Base-by-base conservation (phyloP, 2,797 vertebrate species). In the Enteromius afrohamiltoni region DNA sequence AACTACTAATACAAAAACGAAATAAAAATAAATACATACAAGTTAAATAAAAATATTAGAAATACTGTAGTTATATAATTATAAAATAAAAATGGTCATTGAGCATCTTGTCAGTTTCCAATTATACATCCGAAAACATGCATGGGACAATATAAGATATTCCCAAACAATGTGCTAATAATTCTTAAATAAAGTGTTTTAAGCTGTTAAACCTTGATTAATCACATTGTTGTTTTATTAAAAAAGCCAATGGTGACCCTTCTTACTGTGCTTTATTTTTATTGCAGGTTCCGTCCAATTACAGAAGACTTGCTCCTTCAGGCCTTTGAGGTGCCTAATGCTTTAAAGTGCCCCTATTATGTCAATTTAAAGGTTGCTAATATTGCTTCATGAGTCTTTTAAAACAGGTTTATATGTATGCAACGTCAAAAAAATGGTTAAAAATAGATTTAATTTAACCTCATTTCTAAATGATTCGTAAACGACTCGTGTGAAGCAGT, bases 271-370 rank as follows among this genome's bases (percentile, higher is more conserved):
- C 40, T 51, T 55, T 62, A 2, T 19, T 69, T 58, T 77, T 34
- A 17, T 78, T 77, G 17, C 70, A 89, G 95, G 86, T 94, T 94
- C 86, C 93, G 92, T 84, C 93, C 95, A 55, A 91, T 94, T 77
- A 85, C 91, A 49, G 92, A 92, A 87, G 90, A 91, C 31, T 74
- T 88, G 85, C 84, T 94, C 71, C 90, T 93, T 74, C 89, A 93
- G 89, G 94, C 93, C 14, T 93, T 95, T 91, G 88, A 93, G 94
- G 93, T 94, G 71, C 89, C 86, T 87, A 62, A 62, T 85, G 75
- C 84, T 81, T 58, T 40, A 40, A 40, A 40, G 7, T 40, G 7
- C 37, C 37, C 37, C 37, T 40, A 40, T 40, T 40, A 40, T 40
- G 7, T 40, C 37, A 40, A 8, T 40, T 40, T 40, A 40, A 40